These are phyloP conservation scores for Phyllostomus discolor DNA, from an alignment of 2,113 vertebrate genomes.

Conservation along the genomic window DNA sequence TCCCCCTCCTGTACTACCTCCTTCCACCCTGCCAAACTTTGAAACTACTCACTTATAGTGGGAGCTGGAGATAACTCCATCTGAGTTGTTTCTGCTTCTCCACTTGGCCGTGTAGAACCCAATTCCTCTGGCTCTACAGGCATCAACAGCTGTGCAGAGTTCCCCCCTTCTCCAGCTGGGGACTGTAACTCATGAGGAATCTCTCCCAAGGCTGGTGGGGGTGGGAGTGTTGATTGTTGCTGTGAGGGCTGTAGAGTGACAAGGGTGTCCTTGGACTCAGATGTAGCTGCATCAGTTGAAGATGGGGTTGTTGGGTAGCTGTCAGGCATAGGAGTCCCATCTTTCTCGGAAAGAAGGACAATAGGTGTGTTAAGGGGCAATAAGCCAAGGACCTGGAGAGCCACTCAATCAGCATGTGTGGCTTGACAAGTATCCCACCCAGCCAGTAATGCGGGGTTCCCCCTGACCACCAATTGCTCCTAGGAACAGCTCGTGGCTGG, in stretches of 20 bases:
- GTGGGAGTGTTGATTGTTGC: conserved; percentile 82
- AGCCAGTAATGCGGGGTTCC: background rate
- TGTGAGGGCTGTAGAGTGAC: conserved; percentile 88
- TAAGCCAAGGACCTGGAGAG: background rate
- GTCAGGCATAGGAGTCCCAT: conserved; percentile 85
- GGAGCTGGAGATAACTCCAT: conserved; percentile 96
- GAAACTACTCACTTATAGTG: conserved; percentile 87
- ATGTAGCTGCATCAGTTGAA: conserved; percentile 88
- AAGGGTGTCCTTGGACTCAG: conserved; percentile 83
- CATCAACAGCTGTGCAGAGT: conserved; percentile 80
- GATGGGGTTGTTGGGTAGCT: conserved; percentile 90
- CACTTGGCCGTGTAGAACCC: conserved; percentile 81
- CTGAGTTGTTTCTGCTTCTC: conserved; percentile 90
- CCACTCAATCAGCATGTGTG: background rate
- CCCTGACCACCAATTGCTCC: background rate
- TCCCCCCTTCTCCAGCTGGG: conserved; percentile 64
- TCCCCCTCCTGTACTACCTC: background rate
- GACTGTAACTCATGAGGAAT: conserved; percentile 81
- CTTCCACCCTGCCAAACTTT: conserved; percentile 48
- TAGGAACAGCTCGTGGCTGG: background rate
- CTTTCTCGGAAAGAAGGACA: conserved; percentile 74
- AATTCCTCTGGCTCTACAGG: conserved; percentile 84
- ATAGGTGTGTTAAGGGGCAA: conserved; percentile 24
- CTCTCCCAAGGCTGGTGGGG: conserved; percentile 82
- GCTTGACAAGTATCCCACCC: background rate